These are phyloP conservation scores for Neotoma lepida DNA, from an alignment of 2,113 vertebrate genomes.

Conservation along the genomic window DNA sequence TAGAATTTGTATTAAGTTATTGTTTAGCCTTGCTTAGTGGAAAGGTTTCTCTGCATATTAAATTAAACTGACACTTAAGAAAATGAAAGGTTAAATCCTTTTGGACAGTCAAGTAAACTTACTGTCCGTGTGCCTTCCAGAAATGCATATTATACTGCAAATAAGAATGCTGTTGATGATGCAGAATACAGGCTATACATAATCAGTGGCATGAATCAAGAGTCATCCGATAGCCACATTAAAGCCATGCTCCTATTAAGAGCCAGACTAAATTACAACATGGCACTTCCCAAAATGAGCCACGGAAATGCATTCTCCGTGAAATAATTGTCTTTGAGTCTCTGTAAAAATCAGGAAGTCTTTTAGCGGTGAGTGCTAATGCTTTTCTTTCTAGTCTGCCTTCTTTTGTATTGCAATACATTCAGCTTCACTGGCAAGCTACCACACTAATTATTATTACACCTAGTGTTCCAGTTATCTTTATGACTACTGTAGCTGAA, in stretches of 20 bases:
- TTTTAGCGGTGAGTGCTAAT: slow-evolving; percentile 79
- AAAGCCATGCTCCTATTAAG: slow-evolving; percentile 84
- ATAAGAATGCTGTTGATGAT: slow-evolving; percentile 81
- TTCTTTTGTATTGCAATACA: slow-evolving; percentile 74
- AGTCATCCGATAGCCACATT: slow-evolving; percentile 81
- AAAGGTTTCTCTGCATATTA: slow-evolving; percentile 72
- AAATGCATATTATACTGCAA: slow-evolving; percentile 79
- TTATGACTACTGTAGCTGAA: slow-evolving; percentile 79
- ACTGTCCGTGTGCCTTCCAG: slow-evolving; percentile 69
- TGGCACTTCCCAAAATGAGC: slow-evolving; percentile 79
- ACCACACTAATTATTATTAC: slow-evolving; percentile 84
- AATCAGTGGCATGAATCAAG: slow-evolving; percentile 83
- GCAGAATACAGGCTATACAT: slow-evolving; percentile 73
- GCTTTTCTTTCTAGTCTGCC: slow-evolving; percentile 76
- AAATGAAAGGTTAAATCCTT: slow-evolving; percentile 78
- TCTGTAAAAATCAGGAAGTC: slow-evolving; percentile 82
- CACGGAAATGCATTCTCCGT: slow-evolving; percentile 81
- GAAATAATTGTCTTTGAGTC: slow-evolving; percentile 83
- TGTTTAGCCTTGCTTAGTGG: slow-evolving; percentile 74
- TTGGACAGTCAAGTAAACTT: slow-evolving; percentile 78
- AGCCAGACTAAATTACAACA: slow-evolving; percentile 83
- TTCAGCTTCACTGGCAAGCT: slow-evolving; percentile 77
- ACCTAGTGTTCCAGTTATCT: slow-evolving; percentile 82
- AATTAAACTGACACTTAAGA: slow-evolving; percentile 76
- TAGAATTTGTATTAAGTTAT: slow-evolving; percentile 73